Conservation (phyloP, 2,797 vertebrate species). For the Amblyopsis hoosieri region DNA sequence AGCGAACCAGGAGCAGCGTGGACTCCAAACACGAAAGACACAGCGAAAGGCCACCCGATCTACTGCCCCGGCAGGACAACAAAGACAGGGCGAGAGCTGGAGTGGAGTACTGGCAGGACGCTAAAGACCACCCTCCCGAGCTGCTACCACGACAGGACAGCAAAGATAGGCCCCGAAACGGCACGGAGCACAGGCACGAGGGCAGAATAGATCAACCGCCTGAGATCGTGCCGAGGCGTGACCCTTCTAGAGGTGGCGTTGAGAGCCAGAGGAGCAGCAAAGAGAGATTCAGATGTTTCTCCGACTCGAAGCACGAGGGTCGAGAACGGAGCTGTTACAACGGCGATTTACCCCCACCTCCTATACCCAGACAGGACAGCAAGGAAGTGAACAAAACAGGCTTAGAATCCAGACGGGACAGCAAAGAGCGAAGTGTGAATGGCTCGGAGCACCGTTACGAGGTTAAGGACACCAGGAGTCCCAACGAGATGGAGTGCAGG, state of each 20-base stretch:
- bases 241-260: conserved; percentile 77
- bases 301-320: conserved; percentile 62
- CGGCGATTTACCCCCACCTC: conserved; percentile 60
- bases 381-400: conserved; percentile 79
- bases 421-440: conserved; percentile 72
- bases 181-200: conserved; percentile 71
- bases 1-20: conserved; percentile 63
- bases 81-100: conserved; percentile 68
- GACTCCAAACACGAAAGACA: conserved; percentile 64
- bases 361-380: conserved; percentile 68
- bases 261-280: conserved; percentile 51
- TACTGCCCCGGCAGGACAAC: conserved; percentile 63
- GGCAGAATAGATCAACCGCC: conserved; percentile 73
- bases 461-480: conserved; percentile 62
- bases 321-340: conserved; percentile 63
- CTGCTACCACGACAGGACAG: conserved; percentile 65
- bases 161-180: conserved; percentile 76
- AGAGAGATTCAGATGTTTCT: conserved; percentile 47
- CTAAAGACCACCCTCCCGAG: conserved; percentile 68
- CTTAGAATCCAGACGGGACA: conserved; percentile 68
- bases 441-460: conserved; percentile 67
- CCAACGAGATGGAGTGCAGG: conserved; percentile 65
- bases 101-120: conserved; percentile 63
- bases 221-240: conserved; percentile 80
- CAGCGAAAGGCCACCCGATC: conserved; percentile 65